A percentile compares a stretch with the other conserved stretches of the same genome.
These are phyloP conservation scores for Entomyzon cyanotis DNA, from an alignment of 2,113 vertebrate species.

Conservation along the genomic window DNA sequence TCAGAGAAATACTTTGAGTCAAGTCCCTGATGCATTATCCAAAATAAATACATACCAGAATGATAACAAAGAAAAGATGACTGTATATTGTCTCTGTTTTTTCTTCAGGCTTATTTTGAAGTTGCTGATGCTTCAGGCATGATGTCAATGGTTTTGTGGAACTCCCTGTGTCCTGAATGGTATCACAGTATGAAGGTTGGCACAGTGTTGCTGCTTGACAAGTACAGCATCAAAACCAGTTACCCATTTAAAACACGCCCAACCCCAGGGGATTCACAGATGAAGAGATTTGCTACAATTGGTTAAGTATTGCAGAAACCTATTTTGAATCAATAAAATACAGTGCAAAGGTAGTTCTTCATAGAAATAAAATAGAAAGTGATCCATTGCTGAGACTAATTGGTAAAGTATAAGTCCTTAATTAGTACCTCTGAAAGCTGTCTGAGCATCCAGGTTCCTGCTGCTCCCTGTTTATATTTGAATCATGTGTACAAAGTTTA, in stretches of 20 bases:
- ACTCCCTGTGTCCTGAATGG: conserved; percentile 88
- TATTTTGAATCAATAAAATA: neutral
- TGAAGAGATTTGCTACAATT: conserved; percentile 80
- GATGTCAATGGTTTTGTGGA: conserved; percentile 91
- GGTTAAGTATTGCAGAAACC: conserved; percentile 78
- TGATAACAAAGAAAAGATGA: neutral
- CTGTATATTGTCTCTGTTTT: neutral
- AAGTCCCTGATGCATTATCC: neutral
- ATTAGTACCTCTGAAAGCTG: neutral
- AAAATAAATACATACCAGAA: neutral
- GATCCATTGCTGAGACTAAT: neutral
- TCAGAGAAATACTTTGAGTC: neutral
- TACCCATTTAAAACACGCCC: conserved; percentile 82
- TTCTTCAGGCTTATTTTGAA: conserved; percentile 86
- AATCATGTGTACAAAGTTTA: neutral
- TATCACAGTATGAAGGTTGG: conserved; percentile 84
- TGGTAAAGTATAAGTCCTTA: neutral
- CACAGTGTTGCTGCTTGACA: conserved; percentile 83
- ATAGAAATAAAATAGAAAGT: neutral
- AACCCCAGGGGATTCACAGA: conserved; percentile 77
- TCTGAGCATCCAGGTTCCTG: neutral
- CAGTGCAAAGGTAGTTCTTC: neutral
- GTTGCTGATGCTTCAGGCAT: conserved; percentile 90
- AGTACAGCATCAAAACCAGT: conserved; percentile 84
- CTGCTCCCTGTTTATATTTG: neutral